Evolutionary conservation across 2,888 invertebrate species (phyloP), one percentile per base, ranked within the genome.

Genomic region (Mellilla xanthometata): DNA sequence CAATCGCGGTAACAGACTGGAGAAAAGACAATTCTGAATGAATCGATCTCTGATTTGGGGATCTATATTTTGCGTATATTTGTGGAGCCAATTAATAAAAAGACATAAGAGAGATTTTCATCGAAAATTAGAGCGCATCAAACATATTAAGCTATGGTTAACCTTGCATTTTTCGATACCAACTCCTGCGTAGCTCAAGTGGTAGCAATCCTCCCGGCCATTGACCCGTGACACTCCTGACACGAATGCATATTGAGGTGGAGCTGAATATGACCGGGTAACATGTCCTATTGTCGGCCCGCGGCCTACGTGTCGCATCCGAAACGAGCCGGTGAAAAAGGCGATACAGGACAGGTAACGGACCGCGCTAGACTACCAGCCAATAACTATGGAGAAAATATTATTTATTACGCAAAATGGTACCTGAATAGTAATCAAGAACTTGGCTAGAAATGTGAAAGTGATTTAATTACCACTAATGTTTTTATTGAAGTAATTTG

Each of bases 301-400:
- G 71, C 77, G 70, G 73, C 74, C 75, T 81, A 81, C 84, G 87
- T 86, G 81, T 80, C 88, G 82, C 88, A 88, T 88, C 78, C 71
- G 80, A 78, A 79, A 77, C 77, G 66, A 68, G 68, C 68, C 63
- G 62, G 79, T 81, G 69, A 75, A 87, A 81, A 86, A 81, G 88
- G 87, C 70, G 76, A 88, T 83, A 80, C 79, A 58, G 88, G 81
- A 67, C 88, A 58, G 53, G 35, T 88, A 89, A 87, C 88, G 88
- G 88, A 54, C 53, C 56, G 58, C 49, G 13, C 10, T 34, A 12
- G 23, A 26, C 24, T 26, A 36, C 15, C 54, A 54, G 41, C 54
- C 65, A 72, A 56, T 68, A 66, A 65, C 72, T 60, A 68, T 68
- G 69, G 70, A 67, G 69, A 65, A 70, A 54, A 52, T 44, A 29